A percentile compares a stretch with the other conserved stretches of the same genome.
phyloP scores from a whole-genome alignment of 2,113 vertebrate species.

The Silurus meridionalis region DNA sequence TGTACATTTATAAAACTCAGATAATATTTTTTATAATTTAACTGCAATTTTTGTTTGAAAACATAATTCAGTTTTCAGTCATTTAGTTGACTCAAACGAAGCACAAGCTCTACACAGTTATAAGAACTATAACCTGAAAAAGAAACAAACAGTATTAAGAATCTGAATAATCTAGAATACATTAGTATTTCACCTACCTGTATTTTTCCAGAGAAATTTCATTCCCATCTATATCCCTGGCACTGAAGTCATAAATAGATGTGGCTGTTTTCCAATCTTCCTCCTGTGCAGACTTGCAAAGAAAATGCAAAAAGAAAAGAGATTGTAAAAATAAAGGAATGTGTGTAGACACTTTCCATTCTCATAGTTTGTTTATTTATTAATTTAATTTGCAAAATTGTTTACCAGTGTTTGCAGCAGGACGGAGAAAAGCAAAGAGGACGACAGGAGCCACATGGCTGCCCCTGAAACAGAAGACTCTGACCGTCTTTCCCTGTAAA shows the following conservation, averaged over 20 bases:
- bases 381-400: background rate
- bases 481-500: background rate
- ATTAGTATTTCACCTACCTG: conserved; percentile 67
- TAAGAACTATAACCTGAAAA: background rate
- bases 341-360: background rate
- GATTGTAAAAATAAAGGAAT: background rate
- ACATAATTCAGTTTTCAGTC: too few species aligned
- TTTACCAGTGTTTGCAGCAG: conserved; percentile 34
- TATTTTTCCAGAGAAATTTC: conserved; percentile 86
- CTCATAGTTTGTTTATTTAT: background rate
- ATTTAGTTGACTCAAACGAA: too few species aligned
- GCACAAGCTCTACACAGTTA: background rate
- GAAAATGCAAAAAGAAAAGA: background rate
- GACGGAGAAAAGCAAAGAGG: conserved; percentile 36
- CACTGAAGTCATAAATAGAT: conserved; percentile 86
- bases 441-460: conserved; percentile 29
- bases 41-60: too few species aligned
- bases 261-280: conserved; percentile 82
- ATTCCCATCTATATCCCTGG: conserved; percentile 85
- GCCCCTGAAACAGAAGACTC: background rate
- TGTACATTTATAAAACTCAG: too few species aligned
- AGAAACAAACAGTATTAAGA: background rate
- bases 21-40: too few species aligned
- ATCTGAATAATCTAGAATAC: background rate
- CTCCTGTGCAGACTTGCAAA: conserved; percentile 73